phyloP scores from a whole-genome alignment of 2,797 vertebrate genomes.

The Nasua narica region DNA sequence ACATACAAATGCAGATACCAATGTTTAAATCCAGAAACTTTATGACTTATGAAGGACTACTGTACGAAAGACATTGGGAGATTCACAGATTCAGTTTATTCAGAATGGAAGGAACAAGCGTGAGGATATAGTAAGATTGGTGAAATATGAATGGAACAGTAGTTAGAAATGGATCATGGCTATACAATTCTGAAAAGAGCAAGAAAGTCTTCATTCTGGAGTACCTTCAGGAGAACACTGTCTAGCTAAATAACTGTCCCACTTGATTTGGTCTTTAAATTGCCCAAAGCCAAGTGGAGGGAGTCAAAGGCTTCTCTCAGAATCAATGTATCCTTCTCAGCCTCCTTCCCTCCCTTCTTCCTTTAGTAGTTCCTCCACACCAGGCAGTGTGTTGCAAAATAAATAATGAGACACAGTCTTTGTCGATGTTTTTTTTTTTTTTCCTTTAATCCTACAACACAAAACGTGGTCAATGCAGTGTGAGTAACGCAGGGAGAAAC shows the following conservation, averaged over 20 bases:
- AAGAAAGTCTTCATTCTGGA: neutral
- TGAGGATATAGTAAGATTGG: neutral
- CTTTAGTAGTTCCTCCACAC: neutral
- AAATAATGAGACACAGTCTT: neutral
- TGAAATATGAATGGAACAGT: neutral
- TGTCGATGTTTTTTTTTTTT: neutral
- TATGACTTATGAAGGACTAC: neutral
- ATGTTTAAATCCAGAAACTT: neutral
- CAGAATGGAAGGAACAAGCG: neutral
- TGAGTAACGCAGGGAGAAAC: neutral
- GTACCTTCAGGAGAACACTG: neutral
- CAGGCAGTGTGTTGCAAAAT: neutral
- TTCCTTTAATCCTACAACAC: neutral
- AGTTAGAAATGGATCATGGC: neutral
- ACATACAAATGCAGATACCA: neutral
- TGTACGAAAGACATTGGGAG: neutral
- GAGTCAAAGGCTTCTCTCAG: neutral
- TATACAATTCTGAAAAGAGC: neutral
- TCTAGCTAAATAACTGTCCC: neutral
- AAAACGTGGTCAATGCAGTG: neutral
- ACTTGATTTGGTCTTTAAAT: neutral
- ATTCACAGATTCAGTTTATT: neutral
- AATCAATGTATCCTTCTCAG: neutral
- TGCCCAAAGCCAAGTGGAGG: neutral
- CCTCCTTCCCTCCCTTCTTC: neutral